Evolutionary conservation across 2,888 invertebrate species (phyloP), one percentile per base, ranked within the genome.

Genomic region (Euclidia mi): DNA sequence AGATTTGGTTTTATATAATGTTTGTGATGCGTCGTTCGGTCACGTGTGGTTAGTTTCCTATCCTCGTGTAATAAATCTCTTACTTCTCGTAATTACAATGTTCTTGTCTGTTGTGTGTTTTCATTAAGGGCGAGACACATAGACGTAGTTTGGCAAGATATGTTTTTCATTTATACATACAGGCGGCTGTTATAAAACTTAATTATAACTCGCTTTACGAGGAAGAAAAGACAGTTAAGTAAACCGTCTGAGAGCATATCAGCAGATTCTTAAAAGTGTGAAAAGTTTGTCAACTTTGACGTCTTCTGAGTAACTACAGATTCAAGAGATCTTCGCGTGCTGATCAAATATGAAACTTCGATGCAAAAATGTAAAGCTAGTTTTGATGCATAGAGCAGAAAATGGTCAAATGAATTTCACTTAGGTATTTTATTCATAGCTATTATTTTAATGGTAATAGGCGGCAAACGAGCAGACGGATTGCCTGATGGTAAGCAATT

Each of bases 21-120:
- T 77, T 79, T 74, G 63, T 73, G 82, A 81, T 74, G 71, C 70
- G 68, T 70, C 63, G 71, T 70, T 71, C 63, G 82, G 90, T 90
- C 92, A 92, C 92, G 91, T 93, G 92, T 93, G 90, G 87, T 91
- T 88, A 88, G 89, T 92, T 91, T 92, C 87, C 91, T 91, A 92
- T 93, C 84, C 88, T 87, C 74, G 79, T 79, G 92, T 87, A 90
- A 94, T 94, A 94, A 94, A 94, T 94, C 94, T 94, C 89, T 88
- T 88, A 89, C 85, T 91, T 84, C 79, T 87, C 90, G 91, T 94
- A 94, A 94, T 94, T 94, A 94, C 94, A 90, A 93, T 90, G 92
- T 91, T 91, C 89, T 91, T 89, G 91, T 91, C 91, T 88, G 90
- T 87, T 92, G 90, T 94, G 88, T 92, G 87, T 94, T 93, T 94